These are phyloP conservation scores for Acrobasis consociella DNA, from an alignment of 2,888 invertebrate species.

Conservation along the genomic window DNA sequence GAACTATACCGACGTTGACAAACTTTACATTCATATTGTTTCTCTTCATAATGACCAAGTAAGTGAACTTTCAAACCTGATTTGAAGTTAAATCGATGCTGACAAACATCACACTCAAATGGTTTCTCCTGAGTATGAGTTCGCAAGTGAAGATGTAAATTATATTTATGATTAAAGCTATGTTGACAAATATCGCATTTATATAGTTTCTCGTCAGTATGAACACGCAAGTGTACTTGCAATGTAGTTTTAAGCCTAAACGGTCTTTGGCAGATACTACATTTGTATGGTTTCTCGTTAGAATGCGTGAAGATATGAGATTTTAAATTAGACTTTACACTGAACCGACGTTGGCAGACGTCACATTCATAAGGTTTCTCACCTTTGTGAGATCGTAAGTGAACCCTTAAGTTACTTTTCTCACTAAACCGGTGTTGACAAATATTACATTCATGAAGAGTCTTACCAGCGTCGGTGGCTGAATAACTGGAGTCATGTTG, in stretches of 20 bases:
- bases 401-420: background rate
- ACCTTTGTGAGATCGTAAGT: background rate
- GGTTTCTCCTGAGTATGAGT: background rate
- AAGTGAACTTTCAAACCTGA: background rate
- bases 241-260: background rate
- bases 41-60: background rate
- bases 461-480: too few relatives aligned
- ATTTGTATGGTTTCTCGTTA: background rate
- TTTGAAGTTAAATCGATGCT: background rate
- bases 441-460: background rate
- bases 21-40: background rate
- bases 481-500: too few relatives aligned
- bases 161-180: background rate
- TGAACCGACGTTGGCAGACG: background rate
- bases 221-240: background rate
- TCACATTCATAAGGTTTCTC: background rate
- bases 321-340: background rate
- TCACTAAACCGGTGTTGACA: background rate
- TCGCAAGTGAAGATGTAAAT: background rate
- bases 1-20: background rate
- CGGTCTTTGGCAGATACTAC: background rate
- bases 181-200: background rate
- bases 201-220: conserved; percentile 1
- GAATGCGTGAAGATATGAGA: background rate
- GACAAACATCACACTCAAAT: background rate